Evolutionary conservation across 2,888 invertebrate species (phyloP).

Genomic region (Pasiphila rectangulata): DNA sequence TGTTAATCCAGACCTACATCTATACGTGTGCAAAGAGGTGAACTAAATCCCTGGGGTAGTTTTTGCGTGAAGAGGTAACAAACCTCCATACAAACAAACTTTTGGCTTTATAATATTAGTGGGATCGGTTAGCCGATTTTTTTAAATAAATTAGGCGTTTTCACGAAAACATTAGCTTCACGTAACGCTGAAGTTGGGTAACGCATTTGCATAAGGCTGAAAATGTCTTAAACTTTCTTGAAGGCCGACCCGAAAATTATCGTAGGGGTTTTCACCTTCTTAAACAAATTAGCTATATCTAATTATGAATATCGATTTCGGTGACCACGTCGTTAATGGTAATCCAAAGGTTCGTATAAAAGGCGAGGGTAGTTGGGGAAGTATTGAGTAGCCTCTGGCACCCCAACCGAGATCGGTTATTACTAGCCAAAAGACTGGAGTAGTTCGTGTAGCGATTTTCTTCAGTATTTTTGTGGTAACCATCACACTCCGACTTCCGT

Average conservation of each 20-base stretch:
- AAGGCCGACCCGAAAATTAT: conserved; percentile 5
- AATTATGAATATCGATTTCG: conserved; percentile 76
- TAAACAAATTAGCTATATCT: conserved; percentile 60
- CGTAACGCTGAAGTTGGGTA: no score
- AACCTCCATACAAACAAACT: no score
- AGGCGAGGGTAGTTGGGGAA: conserved; percentile 40
- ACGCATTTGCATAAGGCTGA: background rate
- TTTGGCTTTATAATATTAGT: no score
- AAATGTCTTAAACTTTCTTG: background rate
- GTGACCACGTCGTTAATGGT: conserved; percentile 53
- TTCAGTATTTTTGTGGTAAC: conserved; percentile 78
- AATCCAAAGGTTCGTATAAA: conserved; percentile 69
- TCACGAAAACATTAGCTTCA: background rate
- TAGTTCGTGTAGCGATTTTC: conserved; percentile 80
- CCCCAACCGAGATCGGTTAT: conserved; percentile 70
- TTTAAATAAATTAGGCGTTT: no score
- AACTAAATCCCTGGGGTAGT: no score
- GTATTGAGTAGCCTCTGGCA: conserved; percentile 72
- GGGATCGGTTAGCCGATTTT: no score
- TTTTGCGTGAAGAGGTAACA: no score
- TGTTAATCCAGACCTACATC: no score
- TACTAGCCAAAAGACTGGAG: conserved; percentile 66
- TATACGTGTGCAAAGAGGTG: no score
- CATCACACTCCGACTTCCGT: conserved; percentile 59
- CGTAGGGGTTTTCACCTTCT: conserved; percentile 57